A percentile compares a stretch with the other conserved stretches of the same genome.
Evolutionary conservation across 37 sponge, comb jelly and placozoan species (phyloP).

Genomic region (Theonella swinhoei): DNA sequence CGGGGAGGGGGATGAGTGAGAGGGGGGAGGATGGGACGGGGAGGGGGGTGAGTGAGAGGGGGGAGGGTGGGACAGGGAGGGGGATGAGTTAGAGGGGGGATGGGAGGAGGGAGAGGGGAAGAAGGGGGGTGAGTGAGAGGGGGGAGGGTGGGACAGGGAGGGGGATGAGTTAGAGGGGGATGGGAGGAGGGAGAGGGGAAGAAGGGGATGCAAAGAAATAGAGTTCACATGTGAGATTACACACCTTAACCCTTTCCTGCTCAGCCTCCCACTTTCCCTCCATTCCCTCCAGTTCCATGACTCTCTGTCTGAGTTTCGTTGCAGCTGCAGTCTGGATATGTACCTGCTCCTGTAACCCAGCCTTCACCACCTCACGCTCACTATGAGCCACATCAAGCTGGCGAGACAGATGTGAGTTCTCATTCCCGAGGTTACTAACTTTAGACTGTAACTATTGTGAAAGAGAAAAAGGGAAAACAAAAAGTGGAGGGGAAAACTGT

Average conservation of each 20-base stretch:
- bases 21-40: too few relatives aligned
- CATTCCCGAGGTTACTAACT: constrained; percentile 1
- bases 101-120: background rate
- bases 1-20: too few relatives aligned
- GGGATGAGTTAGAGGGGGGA: too few relatives aligned
- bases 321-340: background rate
- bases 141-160: too few relatives aligned
- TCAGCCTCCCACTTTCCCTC: constrained; percentile 20
- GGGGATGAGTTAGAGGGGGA: too few relatives aligned
- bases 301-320: background rate
- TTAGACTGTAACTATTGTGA: background rate
- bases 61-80: too few relatives aligned
- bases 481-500: background rate
- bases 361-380: background rate
- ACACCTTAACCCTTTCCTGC: constrained; percentile 16
- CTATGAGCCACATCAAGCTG: background rate
- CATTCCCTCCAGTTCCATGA: constrained; percentile 13
- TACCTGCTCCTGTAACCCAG: constrained; percentile 15
- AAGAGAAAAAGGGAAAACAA: background rate
- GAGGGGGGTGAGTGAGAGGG: too few relatives aligned
- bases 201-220: too few relatives aligned
- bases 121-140: background rate
- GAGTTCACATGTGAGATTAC: background rate
- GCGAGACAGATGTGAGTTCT: background rate
- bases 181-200: too few relatives aligned